These are phyloP conservation scores for Pseudomyrmex gracilis DNA, from an alignment of 1,140 invertebrate species.

Conservation along the genomic window DNA sequence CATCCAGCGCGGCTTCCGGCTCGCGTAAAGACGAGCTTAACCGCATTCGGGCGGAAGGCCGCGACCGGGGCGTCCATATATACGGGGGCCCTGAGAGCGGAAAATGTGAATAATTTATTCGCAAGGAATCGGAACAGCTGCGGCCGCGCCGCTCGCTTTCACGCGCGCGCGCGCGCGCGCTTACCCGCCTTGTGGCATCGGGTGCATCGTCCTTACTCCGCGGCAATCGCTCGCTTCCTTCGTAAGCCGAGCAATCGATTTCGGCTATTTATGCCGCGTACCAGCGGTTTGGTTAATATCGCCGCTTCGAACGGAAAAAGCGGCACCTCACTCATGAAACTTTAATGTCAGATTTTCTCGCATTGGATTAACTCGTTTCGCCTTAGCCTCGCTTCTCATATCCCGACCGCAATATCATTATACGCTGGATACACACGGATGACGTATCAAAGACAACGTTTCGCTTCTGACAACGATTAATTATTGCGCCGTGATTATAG, in stretches of 20 bases:
- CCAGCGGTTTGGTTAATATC: constrained; percentile 45
- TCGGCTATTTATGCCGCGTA: constrained; percentile 43
- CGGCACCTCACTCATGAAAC: constrained; percentile 42
- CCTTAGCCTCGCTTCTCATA: not conserved
- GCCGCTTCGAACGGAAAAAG: constrained; percentile 35
- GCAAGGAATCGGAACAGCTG: constrained; percentile 52
- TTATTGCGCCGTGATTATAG: constrained; percentile 2
- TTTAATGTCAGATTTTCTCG: constrained; percentile 55
- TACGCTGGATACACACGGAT: not conserved
- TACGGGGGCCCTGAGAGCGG: not conserved
- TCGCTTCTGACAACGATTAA: constrained; percentile 15
- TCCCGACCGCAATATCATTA: constrained; percentile 24
- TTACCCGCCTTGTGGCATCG: no score
- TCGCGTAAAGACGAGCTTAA: constrained; percentile 55
- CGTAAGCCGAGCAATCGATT: constrained; percentile 43
- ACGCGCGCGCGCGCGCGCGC: no score
- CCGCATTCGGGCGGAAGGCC: constrained; percentile 49
- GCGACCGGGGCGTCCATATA: not conserved
- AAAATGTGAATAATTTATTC: constrained; percentile 54
- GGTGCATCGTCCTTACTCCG: constrained; percentile 33
- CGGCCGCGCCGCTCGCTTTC: constrained; percentile 27
- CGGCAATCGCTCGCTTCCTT: constrained; percentile 22
- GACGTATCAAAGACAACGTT: not conserved
- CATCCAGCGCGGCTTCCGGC: constrained; percentile 4
- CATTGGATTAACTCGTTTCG: constrained; percentile 15